Percentiles rank a stretch among this genome's conserved stretches.
Evolutionary conservation across 2,888 invertebrate genomes (phyloP).

Genomic region (Argyresthia goedartella): DNA sequence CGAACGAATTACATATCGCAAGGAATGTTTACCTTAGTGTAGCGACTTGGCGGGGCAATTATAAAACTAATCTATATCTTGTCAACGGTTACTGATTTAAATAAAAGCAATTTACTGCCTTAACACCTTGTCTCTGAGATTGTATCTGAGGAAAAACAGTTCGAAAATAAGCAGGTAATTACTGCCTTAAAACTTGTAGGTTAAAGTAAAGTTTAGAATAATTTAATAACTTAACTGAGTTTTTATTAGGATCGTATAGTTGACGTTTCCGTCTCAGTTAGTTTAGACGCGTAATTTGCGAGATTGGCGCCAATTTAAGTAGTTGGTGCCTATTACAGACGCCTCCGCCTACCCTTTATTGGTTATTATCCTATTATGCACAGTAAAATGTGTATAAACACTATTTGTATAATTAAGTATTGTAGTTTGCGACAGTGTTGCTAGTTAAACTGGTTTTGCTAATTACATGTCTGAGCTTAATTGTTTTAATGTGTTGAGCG

Average conservation of each 20-base stretch:
- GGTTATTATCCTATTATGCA: not conserved
- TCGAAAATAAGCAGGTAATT: no score
- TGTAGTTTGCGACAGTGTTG: not conserved
- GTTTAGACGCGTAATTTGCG: not conserved
- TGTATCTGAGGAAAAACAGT: not conserved
- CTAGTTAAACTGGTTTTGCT: not conserved
- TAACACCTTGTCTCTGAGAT: not conserved
- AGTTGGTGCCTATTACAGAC: no score
- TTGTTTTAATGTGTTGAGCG: no score
- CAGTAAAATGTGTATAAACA: not conserved
- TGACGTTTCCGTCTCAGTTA: constrained; percentile 3
- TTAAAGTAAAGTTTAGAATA: no score
- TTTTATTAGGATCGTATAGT: not conserved
- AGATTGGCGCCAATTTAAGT: no score
- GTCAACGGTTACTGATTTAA: not conserved
- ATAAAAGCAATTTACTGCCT: not conserved
- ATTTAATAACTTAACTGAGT: not conserved
- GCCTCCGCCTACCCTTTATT: no score
- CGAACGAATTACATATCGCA: not conserved
- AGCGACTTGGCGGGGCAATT: not conserved
- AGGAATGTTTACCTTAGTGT: constrained; percentile 1
- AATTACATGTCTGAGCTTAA: not conserved
- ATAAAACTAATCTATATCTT: constrained; percentile 1
- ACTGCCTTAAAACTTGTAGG: no score
- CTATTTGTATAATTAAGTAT: not conserved